phyloP scores from a whole-genome alignment of 2,113 vertebrate species.

The Phyllostomus discolor region DNA sequence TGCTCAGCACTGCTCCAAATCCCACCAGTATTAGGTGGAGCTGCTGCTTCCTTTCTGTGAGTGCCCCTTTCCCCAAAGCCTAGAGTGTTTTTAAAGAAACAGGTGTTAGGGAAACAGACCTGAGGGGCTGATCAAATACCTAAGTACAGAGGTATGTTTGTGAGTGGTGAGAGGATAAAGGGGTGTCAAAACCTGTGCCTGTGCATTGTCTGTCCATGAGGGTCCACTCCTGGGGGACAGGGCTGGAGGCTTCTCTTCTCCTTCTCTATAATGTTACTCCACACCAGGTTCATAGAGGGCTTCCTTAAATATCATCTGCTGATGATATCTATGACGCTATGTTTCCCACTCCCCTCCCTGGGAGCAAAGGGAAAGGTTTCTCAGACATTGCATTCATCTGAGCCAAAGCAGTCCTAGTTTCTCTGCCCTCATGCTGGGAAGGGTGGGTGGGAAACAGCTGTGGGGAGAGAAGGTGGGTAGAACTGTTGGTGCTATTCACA shows the following conservation, averaged over 20 bases:
- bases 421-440: background rate
- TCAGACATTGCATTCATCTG: background rate
- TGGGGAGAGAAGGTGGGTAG: background rate
- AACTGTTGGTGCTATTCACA: background rate
- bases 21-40: background rate
- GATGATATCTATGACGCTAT: background rate
- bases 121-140: background rate
- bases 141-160: background rate
- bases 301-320: background rate
- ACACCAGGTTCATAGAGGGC: background rate
- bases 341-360: background rate
- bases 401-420: background rate
- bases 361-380: background rate
- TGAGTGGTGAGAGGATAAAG: accelerated
- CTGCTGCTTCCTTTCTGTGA: background rate
- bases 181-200: background rate
- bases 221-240: background rate
- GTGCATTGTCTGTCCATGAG: background rate
- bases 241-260: background rate
- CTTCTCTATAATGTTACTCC: background rate
- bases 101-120: background rate
- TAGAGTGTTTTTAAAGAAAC: background rate
- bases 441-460: background rate
- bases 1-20: background rate
- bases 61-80: background rate